A percentile compares a stretch with the other conserved stretches of the same genome.
phyloP scores from a whole-genome alignment of 2,888 invertebrate species.

The Calliscelio sp. region DNA sequence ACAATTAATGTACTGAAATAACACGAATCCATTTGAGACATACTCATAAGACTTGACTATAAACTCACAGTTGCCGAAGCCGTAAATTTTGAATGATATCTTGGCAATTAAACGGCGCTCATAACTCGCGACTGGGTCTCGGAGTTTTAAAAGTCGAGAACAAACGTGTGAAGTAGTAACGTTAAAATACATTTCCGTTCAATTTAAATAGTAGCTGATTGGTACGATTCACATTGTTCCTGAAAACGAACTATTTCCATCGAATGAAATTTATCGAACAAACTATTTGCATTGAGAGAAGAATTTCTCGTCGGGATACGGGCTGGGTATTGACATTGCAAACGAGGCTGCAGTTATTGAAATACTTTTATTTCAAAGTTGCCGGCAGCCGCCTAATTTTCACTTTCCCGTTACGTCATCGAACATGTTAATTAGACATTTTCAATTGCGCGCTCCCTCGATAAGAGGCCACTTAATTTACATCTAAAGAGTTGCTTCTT shows the following conservation, averaged over 20 bases:
- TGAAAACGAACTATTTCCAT: constrained; percentile 72
- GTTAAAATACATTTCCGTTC: constrained; percentile 68
- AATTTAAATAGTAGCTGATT: constrained; percentile 65
- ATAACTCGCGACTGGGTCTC: constrained; percentile 24
- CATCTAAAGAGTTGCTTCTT: neutral
- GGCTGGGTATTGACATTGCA: constrained; percentile 69
- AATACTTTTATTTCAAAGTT: constrained; percentile 69
- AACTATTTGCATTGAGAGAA: constrained; percentile 73
- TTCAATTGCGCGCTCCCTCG: constrained; percentile 50
- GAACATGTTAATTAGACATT: constrained; percentile 67
- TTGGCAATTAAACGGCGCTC: constrained; percentile 48
- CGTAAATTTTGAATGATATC: constrained; percentile 52
- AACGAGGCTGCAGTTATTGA: constrained; percentile 71
- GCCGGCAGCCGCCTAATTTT: constrained; percentile 23
- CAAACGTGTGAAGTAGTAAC: constrained; percentile 57
- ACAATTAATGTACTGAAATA: neutral
- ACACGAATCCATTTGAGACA: neutral
- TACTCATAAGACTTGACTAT: neutral
- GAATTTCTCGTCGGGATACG: constrained; percentile 66
- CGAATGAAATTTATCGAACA: constrained; percentile 70
- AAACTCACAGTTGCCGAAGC: constrained; percentile 17
- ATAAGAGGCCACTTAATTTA: constrained; percentile 49
- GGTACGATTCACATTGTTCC: constrained; percentile 68
- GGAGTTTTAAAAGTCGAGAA: constrained; percentile 44
- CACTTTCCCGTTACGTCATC: constrained; percentile 10